Percentiles rank a stretch among this genome's conserved stretches.
Conservation (phyloP, 2,113 vertebrate species). For the Theristicus caerulescens region DNA sequence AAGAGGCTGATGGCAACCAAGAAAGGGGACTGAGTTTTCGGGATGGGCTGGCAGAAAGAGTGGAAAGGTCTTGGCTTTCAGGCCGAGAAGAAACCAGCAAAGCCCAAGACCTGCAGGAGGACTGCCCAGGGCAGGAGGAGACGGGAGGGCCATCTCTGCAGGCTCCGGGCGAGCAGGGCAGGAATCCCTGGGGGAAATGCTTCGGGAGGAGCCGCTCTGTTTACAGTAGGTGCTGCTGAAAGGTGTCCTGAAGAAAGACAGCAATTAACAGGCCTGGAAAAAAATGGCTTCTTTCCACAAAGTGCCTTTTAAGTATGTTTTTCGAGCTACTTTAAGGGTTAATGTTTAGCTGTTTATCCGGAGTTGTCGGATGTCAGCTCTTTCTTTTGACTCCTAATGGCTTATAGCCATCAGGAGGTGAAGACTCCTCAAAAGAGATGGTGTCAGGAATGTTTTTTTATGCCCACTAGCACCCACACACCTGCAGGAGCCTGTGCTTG, state of each 20-base stretch:
- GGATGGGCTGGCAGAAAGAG: neutral
- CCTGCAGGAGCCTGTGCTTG: conserved; percentile 70
- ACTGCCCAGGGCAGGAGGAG: neutral
- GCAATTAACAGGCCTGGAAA: conserved; percentile 53
- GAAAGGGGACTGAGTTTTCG: neutral
- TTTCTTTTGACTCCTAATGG: conserved; percentile 69
- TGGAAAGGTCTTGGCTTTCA: neutral
- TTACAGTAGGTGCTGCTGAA: conserved; percentile 46
- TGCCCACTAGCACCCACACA: conserved; percentile 74
- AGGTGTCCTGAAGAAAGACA: conserved; percentile 64
- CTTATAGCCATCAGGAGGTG: conserved; percentile 60
- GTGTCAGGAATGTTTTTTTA: conserved; percentile 75
- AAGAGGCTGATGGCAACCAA: neutral
- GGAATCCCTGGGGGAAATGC: neutral
- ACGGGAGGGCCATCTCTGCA: fast-evolving
- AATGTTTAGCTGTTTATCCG: conserved; percentile 73
- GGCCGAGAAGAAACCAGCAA: neutral
- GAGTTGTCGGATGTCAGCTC: conserved; percentile 68
- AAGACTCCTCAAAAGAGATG: conserved; percentile 56
- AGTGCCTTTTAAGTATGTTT: conserved; percentile 65
- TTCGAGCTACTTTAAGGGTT: conserved; percentile 65
- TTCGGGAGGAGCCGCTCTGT: neutral
- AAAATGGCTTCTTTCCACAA: conserved; percentile 49
- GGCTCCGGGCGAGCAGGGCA: neutral
- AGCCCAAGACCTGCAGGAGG: neutral